A percentile compares a stretch with the other conserved stretches of the same genome.
These are phyloP conservation scores for Fragum whitleyi DNA, from an alignment of 2,888 invertebrate species.

Conservation along the genomic window DNA sequence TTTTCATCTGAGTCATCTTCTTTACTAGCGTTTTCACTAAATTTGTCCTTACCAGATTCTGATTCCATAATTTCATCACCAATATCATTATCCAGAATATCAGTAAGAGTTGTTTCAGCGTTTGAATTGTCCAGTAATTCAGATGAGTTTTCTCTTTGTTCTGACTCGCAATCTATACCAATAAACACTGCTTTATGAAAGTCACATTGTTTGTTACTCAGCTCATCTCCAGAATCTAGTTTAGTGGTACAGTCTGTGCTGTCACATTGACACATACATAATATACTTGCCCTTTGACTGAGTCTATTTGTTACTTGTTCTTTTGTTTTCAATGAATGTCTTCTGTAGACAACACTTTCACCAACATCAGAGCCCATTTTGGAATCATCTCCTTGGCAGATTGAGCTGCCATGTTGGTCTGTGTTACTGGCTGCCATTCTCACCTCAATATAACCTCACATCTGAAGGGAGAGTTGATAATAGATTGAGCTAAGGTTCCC, in stretches of 20 bases:
- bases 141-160: background rate
- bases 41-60: background rate
- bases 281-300: slow-evolving; percentile 14
- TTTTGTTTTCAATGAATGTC: background rate
- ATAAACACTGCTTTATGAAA: background rate
- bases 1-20: background rate
- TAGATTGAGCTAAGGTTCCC: no score
- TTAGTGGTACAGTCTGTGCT: background rate
- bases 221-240: background rate
- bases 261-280: slow-evolving; percentile 24
- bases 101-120: background rate
- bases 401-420: background rate
- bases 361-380: no score
- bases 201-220: background rate
- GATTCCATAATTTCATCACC: background rate
- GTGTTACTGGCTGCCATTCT: background rate
- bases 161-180: background rate
- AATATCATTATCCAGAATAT: background rate
- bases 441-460: background rate
- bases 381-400: background rate
- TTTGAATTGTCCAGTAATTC: background rate
- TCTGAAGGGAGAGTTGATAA: background rate
- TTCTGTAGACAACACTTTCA: background rate
- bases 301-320: background rate
- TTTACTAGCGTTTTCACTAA: background rate